Evolutionary conservation across 2,113 vertebrate species (phyloP).

Genomic region (Barnardius zonarius): DNA sequence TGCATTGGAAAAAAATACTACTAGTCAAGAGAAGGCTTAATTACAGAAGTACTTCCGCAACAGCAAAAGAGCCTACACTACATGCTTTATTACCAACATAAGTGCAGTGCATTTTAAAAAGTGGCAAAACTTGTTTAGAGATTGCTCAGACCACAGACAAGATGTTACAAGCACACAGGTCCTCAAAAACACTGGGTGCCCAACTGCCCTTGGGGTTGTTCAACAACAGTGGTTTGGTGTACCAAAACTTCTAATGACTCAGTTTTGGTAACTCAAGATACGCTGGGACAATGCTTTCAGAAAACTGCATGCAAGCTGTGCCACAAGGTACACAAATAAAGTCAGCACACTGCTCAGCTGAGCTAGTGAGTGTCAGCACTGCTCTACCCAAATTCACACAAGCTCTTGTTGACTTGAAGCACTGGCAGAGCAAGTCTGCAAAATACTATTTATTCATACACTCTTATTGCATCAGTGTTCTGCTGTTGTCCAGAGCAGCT

Average conservation of each 20-base stretch:
- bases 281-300: neutral
- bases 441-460: neutral
- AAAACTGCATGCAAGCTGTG: neutral
- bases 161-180: neutral
- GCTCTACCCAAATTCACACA: neutral
- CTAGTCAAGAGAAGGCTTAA: neutral
- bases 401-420: neutral
- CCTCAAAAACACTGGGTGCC: neutral
- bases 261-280: neutral
- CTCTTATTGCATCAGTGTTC: constrained; percentile 3
- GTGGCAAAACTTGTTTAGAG: neutral
- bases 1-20: neutral
- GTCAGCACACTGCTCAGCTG: neutral
- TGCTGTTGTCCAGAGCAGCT: neutral
- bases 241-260: neutral
- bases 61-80: neutral
- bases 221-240: neutral
- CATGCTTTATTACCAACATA: neutral
- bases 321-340: neutral
- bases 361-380: neutral
- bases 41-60: neutral
- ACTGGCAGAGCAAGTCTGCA: constrained; percentile 33
- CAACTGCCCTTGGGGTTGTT: neutral
- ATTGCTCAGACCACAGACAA: neutral
- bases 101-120: neutral